Evolutionary conservation across 2,113 vertebrate species (phyloP).

Genomic region (Rafetus swinhoei): DNA sequence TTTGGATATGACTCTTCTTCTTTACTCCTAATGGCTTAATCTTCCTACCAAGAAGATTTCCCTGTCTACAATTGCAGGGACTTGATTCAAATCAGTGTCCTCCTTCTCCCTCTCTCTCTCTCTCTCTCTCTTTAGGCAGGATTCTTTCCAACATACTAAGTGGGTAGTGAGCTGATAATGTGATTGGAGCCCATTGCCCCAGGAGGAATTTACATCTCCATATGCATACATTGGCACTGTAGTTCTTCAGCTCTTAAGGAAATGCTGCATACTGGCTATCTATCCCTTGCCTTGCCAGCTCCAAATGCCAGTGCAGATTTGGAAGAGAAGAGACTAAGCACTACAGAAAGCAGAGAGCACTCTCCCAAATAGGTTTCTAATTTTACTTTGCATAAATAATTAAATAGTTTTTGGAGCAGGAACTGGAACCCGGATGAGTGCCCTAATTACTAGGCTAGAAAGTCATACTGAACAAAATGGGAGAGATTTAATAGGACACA

Average conservation of each 20-base stretch:
- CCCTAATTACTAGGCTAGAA: not conserved
- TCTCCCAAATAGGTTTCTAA: not conserved
- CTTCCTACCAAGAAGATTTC: not conserved
- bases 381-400: not conserved
- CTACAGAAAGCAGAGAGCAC: not conserved
- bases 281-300: not conserved
- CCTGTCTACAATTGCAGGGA: not conserved
- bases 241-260: not conserved
- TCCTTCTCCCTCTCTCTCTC: not conserved
- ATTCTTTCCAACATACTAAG: not conserved
- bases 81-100: not conserved
- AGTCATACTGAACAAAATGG: not conserved
- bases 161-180: not conserved
- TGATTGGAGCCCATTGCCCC: not conserved
- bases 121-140: not conserved
- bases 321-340: not conserved
- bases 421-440: not conserved
- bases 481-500: not conserved
- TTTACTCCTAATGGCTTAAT: not conserved
- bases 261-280: not conserved
- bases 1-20: not conserved
- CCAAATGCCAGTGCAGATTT: not conserved
- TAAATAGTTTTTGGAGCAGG: not conserved
- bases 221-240: not conserved
- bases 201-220: not conserved